Base-by-base conservation (phyloP, 2,888 invertebrate species). In the Thymelicus sylvestris region DNA sequence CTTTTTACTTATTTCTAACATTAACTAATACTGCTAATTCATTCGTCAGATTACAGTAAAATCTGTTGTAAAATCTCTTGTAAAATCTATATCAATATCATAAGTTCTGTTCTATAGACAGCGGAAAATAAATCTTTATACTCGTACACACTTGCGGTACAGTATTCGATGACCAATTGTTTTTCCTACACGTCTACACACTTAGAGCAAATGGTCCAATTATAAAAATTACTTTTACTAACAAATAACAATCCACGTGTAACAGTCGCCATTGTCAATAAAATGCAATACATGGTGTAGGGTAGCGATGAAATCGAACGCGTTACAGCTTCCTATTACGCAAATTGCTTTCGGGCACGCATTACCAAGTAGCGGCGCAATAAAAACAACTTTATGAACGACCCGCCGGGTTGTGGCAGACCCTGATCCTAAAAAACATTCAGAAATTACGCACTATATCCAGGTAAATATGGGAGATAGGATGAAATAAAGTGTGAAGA, bases 381-480 rank as follows among this genome's bases (percentile, higher is more conserved):
- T 88, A 64, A 86, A 86, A 86, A 80, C 73, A 81, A 78, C 76
- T 86, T 84, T 82, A 85, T 84, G 81, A 80, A 81, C 72, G 72
- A 73, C 76, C 77, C 41, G 41, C 52, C 19, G 52, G 10, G 47
- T 12, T 48, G 59, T 5, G 39, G n/a, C 3, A 48, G 44, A 64
- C 57, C 48, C 47, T 19, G 47, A 24, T 13, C 48, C 31, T 41
- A 66, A 24, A 47, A 59, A 44, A 59, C 10, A 39, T 55, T 13
- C 8, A 55, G 39, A 59, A 66, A 66, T 57, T 66, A n/a, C 57
- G 47, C 41, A 55, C 7, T 65, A 7, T 12, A 19, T 39, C 65
- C 52, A 15, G 15, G 8, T 52, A 52, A 52, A 52, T 52, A 52
- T 52, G 50, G 50, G 19, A 15, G 50, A 7, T 8, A 52, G 15